Evolutionary conservation across 1,140 invertebrate species (phyloP).

Genomic region (Probaryconus sp.): DNA sequence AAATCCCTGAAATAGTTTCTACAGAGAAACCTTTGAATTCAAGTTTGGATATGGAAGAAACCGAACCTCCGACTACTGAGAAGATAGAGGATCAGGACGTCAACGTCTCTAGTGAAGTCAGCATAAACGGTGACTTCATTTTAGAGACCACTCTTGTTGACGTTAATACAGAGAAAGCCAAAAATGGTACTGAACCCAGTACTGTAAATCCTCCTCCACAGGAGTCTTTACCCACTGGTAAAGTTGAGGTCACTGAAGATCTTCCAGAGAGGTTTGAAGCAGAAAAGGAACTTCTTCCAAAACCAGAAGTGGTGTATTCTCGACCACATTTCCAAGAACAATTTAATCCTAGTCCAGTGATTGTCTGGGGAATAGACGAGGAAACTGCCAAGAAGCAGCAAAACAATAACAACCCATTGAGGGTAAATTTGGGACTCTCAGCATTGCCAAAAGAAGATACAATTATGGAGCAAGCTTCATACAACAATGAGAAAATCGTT

Average conservation of each 20-base stretch:
- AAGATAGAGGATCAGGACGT: constrained; percentile 52
- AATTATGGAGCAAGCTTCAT: constrained; percentile 45
- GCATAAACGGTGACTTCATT: constrained; percentile 67
- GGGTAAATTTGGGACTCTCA: constrained; percentile 35
- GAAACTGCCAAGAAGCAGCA: constrained; percentile 31
- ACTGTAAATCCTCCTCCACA: constrained; percentile 12
- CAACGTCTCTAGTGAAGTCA: constrained; percentile 67
- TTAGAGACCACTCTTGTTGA: constrained; percentile 68
- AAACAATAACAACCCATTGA: constrained; percentile 20
- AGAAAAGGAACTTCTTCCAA: constrained; percentile 38
- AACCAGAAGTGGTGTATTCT: constrained; percentile 51
- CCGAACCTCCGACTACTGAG: constrained; percentile 28
- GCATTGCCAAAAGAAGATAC: constrained; percentile 32
- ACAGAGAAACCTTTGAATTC: constrained; percentile 22
- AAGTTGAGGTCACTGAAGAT: constrained; percentile 10
- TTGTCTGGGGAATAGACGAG: constrained; percentile 41
- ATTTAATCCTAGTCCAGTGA: constrained; percentile 28
- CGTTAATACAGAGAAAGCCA: constrained; percentile 56
- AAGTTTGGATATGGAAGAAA: constrained; percentile 13
- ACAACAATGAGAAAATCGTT: constrained; percentile 30
- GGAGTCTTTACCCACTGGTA: constrained; percentile 17
- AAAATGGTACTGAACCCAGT: constrained; percentile 42
- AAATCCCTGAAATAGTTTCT: constrained; percentile 1
- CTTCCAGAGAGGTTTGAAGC: constrained; percentile 27
- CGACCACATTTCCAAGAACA: constrained; percentile 8